Conservation (phyloP, 2,113 vertebrate species). For the Pteruthius melanotis region DNA sequence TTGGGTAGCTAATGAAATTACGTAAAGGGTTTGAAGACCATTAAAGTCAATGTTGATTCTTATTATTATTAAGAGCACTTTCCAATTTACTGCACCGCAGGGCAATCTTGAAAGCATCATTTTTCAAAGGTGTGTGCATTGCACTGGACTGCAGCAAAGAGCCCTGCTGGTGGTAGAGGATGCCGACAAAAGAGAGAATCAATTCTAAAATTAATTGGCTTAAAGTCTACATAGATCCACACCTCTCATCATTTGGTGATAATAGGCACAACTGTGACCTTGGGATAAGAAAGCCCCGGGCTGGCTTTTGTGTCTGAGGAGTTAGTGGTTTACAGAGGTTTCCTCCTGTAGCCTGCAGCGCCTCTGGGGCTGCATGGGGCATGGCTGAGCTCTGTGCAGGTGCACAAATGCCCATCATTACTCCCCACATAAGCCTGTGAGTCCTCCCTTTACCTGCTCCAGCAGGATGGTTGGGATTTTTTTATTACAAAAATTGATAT, state of each 20-base stretch:
- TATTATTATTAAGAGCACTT: slow-evolving; percentile 83
- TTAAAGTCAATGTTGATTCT: slow-evolving; percentile 84
- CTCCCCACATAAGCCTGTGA: neutral
- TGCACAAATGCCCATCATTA: neutral
- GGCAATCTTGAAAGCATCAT: slow-evolving; percentile 76
- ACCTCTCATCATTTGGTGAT: slow-evolving; percentile 12
- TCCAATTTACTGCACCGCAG: slow-evolving; percentile 78
- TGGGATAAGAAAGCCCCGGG: neutral
- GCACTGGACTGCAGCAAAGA: slow-evolving; percentile 30
- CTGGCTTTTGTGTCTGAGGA: neutral
- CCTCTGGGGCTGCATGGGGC: neutral
- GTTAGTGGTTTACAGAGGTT: neutral
- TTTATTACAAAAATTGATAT: neutral
- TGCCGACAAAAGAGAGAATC: slow-evolving; percentile 20
- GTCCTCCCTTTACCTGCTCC: neutral
- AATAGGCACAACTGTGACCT: slow-evolving; percentile 14
- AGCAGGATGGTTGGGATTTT: neutral
- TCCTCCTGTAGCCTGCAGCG: neutral
- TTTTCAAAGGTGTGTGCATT: slow-evolving; percentile 76
- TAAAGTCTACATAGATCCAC: neutral
- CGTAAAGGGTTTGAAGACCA: slow-evolving; percentile 74
- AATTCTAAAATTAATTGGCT: slow-evolving; percentile 54
- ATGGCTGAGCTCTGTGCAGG: neutral
- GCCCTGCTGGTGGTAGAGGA: slow-evolving; percentile 2
- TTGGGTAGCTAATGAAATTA: slow-evolving; percentile 82